These are phyloP conservation scores for Chelon labrosus DNA, from an alignment of 2,797 vertebrate genomes.

Conservation along the genomic window DNA sequence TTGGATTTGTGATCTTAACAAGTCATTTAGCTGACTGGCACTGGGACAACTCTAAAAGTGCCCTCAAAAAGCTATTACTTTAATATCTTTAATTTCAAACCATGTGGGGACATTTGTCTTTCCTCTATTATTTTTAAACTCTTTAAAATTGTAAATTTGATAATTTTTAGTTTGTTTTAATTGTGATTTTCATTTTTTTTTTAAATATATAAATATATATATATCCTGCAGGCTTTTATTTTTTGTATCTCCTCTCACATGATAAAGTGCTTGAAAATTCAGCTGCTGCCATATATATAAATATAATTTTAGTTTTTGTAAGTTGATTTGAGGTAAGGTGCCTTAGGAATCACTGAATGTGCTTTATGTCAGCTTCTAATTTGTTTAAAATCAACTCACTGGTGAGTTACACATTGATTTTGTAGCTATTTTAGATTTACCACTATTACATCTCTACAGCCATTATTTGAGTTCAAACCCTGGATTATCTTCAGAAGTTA, in stretches of 20 bases:
- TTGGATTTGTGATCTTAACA: slow-evolving; percentile 38
- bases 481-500: neutral
- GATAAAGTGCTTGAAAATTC: slow-evolving; percentile 25
- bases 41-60: slow-evolving; percentile 25
- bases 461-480: slow-evolving; percentile 4
- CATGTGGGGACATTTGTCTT: slow-evolving; percentile 11
- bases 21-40: slow-evolving; percentile 39
- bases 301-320: neutral
- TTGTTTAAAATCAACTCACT: slow-evolving; percentile 33
- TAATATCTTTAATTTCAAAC: slow-evolving; percentile 32
- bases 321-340: slow-evolving; percentile 11
- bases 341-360: slow-evolving; percentile 31
- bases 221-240: slow-evolving; percentile 36
- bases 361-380: slow-evolving; percentile 26
- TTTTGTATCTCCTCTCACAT: slow-evolving; percentile 41
- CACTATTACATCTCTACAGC: neutral
- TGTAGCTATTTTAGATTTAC: slow-evolving; percentile 25
- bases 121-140: slow-evolving; percentile 29
- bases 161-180: slow-evolving; percentile 29
- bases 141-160: slow-evolving; percentile 28
- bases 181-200: slow-evolving; percentile 21
- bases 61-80: neutral
- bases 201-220: slow-evolving; percentile 56
- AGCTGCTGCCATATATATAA: slow-evolving; percentile 39
- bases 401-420: slow-evolving; percentile 26